phyloP scores from a whole-genome alignment of 2,113 vertebrate genomes.

The Thryonomys swinderianus region DNA sequence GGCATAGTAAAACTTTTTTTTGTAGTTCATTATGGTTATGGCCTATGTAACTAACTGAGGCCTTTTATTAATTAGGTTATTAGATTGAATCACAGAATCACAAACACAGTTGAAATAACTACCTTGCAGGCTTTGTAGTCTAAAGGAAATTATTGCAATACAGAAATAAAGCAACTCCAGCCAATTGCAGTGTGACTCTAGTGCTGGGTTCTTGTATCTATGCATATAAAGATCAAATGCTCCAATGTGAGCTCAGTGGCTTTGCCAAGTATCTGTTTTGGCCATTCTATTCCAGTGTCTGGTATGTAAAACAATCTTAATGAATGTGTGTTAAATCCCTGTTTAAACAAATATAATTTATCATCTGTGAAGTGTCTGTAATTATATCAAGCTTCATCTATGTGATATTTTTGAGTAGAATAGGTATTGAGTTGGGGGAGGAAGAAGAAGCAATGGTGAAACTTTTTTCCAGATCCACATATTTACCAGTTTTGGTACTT shows the following conservation, averaged over 20 bases:
- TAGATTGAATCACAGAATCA: not conserved
- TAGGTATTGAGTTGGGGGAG: not conserved
- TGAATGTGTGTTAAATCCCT: not conserved
- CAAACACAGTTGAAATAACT: not conserved
- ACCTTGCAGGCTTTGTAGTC: not conserved
- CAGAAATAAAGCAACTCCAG: not conserved
- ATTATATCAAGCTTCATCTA: not conserved
- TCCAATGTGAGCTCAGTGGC: not conserved
- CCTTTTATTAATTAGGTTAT: slow-evolving; percentile 5
- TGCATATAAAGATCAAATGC: not conserved
- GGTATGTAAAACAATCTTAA: not conserved
- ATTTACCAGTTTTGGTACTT: not conserved
- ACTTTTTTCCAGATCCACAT: not conserved
- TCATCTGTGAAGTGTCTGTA: not conserved
- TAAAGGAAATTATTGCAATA: not conserved
- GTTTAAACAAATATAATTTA: not conserved
- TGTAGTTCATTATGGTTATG: not conserved
- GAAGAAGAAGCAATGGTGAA: not conserved
- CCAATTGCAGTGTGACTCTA: not conserved
- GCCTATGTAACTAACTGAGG: not conserved
- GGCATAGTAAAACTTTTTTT: not conserved
- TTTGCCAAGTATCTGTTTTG: not conserved
- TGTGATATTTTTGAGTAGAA: not conserved
- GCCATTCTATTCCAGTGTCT: not conserved
- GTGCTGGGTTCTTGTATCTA: not conserved